phyloP scores from a whole-genome alignment of 1,140 invertebrate species.

The Lordiphosa collinella region DNA sequence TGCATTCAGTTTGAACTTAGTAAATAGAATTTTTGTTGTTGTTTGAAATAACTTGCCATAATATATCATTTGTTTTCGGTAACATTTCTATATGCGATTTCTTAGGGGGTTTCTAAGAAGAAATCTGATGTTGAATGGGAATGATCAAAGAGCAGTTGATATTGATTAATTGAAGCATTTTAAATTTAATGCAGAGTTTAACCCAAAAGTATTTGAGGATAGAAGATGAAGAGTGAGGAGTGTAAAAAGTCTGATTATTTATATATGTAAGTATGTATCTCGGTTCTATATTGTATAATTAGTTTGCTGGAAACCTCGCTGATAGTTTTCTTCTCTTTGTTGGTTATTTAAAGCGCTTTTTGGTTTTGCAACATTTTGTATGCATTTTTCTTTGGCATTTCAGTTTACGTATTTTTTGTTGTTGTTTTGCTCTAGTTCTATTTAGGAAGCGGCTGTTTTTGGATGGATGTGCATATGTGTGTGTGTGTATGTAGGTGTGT shows the following conservation, averaged over 20 bases:
- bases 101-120: slow-evolving; percentile 46
- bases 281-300: slow-evolving; percentile 57
- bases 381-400: slow-evolving; percentile 53
- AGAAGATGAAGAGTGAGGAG: too few relatives aligned
- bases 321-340: slow-evolving; percentile 26
- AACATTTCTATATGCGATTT: slow-evolving; percentile 60
- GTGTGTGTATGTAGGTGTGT: slow-evolving; percentile 2
- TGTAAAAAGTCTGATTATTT: slow-evolving; percentile 11
- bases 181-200: too few relatives aligned
- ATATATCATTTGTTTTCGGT: slow-evolving; percentile 61
- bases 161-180: background rate
- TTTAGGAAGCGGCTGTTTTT: slow-evolving; percentile 31
- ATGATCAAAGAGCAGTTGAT: background rate
- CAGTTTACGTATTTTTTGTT: background rate
- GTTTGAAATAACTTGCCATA: slow-evolving; percentile 64
- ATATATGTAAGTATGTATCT: slow-evolving; percentile 32
- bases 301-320: slow-evolving; percentile 71
- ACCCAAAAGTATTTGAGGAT: too few relatives aligned
- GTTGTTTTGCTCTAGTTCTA: slow-evolving; percentile 35
- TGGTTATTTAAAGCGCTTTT: slow-evolving; percentile 7
- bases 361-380: slow-evolving; percentile 59
- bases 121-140: slow-evolving; percentile 24
- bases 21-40: slow-evolving; percentile 46
- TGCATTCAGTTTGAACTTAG: slow-evolving; percentile 59
- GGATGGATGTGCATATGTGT: slow-evolving; percentile 35